phyloP scores from a whole-genome alignment of 2,888 invertebrate species.

The Gandaritis pyraliata region DNA sequence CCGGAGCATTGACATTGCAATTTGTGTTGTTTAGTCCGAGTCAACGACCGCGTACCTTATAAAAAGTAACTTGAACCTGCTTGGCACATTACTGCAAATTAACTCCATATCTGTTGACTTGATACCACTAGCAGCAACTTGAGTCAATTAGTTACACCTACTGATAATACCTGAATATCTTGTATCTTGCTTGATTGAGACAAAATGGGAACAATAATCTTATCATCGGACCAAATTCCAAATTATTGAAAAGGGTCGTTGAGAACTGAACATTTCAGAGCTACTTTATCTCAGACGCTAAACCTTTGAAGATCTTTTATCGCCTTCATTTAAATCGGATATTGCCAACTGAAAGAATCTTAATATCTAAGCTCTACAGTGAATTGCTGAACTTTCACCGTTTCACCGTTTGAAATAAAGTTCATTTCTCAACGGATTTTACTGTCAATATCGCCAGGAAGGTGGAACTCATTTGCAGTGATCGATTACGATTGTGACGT shows the following conservation, averaged over 20 bases:
- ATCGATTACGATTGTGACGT: slow-evolving; percentile 33
- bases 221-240: background rate
- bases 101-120: slow-evolving; percentile 71
- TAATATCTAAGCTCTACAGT: slow-evolving; percentile 11
- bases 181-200: slow-evolving; percentile 16
- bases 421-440: slow-evolving; percentile 11
- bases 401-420: slow-evolving; percentile 14
- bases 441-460: slow-evolving; percentile 10
- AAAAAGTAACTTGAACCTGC: slow-evolving; percentile 77
- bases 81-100: slow-evolving; percentile 74
- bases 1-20: slow-evolving; percentile 64
- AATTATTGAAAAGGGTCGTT: slow-evolving; percentile 22
- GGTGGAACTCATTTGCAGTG: slow-evolving; percentile 26
- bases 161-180: slow-evolving; percentile 34
- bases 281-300: slow-evolving; percentile 13
- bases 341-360: slow-evolving; percentile 13
- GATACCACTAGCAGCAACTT: slow-evolving; percentile 41
- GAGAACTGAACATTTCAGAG: slow-evolving; percentile 19
- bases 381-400: slow-evolving; percentile 12
- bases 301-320: slow-evolving; percentile 20
- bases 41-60: slow-evolving; percentile 68
- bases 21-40: slow-evolving; percentile 66
- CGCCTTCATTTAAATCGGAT: slow-evolving; percentile 29
- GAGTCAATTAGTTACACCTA: slow-evolving; percentile 37
- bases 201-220: slow-evolving; percentile 2